phyloP scores from a whole-genome alignment of 2,888 invertebrate genomes.

The Dicranocentrus wangi region DNA sequence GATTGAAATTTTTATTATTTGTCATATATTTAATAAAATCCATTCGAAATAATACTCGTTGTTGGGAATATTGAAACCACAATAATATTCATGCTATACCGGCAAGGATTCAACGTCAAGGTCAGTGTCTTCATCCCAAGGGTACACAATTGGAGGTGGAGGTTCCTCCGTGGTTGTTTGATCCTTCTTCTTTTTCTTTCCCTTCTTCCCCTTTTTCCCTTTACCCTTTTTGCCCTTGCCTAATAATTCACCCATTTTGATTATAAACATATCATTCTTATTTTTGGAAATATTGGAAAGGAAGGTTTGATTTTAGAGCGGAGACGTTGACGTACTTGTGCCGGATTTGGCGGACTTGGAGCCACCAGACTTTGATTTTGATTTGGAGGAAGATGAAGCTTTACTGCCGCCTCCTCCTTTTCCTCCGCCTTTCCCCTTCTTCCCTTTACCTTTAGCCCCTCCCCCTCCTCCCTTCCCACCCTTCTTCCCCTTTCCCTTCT shows the following conservation, averaged over 20 bases:
- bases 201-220: conserved; percentile 35
- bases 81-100: too few relatives aligned
- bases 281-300: too few relatives aligned
- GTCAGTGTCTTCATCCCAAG: conserved; percentile 72
- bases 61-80: too few relatives aligned
- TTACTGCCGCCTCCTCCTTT: conserved; percentile 47
- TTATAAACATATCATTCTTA: background rate
- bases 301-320: too few relatives aligned
- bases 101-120: conserved; percentile 69
- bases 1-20: background rate
- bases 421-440: conserved; percentile 30
- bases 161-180: conserved; percentile 70
- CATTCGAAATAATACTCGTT: too few relatives aligned
- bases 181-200: conserved; percentile 64
- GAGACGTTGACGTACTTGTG: too few relatives aligned
- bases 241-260: conserved; percentile 16
- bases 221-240: conserved; percentile 68
- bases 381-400: conserved; percentile 68
- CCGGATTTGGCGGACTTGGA: conserved; percentile 30
- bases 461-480: conserved; percentile 49
- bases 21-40: background rate
- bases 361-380: conserved; percentile 44
- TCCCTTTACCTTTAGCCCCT: conserved; percentile 34
- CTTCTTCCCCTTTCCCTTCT: conserved; percentile 47
- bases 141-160: conserved; percentile 62